phyloP scores from a whole-genome alignment of 1,140 invertebrate species.

The Orchesella cincta region DNA sequence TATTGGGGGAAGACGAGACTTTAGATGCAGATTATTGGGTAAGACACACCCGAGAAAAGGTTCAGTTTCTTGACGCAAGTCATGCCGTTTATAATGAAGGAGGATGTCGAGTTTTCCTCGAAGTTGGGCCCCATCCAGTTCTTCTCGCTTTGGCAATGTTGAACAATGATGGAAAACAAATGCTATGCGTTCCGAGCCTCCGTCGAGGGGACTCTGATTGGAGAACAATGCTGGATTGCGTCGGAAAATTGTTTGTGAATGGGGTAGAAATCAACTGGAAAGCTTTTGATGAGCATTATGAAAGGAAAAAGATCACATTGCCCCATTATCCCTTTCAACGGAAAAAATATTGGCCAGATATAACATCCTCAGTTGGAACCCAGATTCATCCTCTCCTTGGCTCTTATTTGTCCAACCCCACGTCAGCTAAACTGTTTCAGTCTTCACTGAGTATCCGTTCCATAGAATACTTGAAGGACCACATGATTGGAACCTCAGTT shows the following conservation, averaged over 20 bases:
- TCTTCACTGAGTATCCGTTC: background rate
- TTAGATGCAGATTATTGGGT: slow-evolving; percentile 8
- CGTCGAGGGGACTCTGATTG: background rate
- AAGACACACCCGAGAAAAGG: background rate
- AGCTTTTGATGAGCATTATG: background rate
- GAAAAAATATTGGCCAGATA: background rate
- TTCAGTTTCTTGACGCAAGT: background rate
- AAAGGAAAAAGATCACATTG: background rate
- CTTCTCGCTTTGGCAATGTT: slow-evolving; percentile 12
- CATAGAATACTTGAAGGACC: background rate
- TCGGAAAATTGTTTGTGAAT: background rate
- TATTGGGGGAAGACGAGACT: background rate
- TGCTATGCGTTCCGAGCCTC: background rate
- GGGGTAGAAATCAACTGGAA: background rate
- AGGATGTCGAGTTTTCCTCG: background rate
- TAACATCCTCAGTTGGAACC: background rate
- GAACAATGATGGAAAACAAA: slow-evolving; percentile 1
- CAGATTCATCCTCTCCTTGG: slow-evolving; percentile 5
- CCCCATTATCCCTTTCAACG: background rate
- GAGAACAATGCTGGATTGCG: background rate
- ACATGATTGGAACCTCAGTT: background rate
- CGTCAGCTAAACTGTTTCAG: slow-evolving; percentile 29
- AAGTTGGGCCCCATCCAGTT: background rate
- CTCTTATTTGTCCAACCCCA: slow-evolving; percentile 33
- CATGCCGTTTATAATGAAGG: background rate